Percentiles rank a stretch among this genome's conserved stretches.
These are phyloP conservation scores for Agrochola lychnidis DNA, from an alignment of 2,888 invertebrate species.

Conservation along the genomic window DNA sequence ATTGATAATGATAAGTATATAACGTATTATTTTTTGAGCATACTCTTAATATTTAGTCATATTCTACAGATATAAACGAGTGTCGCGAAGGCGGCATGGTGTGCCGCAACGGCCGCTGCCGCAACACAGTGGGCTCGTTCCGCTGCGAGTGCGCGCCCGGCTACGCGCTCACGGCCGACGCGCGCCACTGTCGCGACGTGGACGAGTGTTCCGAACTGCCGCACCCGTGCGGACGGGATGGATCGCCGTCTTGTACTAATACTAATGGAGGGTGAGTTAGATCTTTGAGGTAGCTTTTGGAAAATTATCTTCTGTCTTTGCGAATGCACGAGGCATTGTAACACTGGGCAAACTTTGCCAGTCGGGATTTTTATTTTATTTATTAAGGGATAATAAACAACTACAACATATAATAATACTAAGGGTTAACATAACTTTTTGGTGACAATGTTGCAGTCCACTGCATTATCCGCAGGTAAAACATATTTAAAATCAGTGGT, in stretches of 20 bases:
- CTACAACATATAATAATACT: too few relatives aligned
- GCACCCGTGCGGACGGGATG: conserved; percentile 83
- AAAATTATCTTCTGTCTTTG: not conserved
- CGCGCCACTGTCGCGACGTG: conserved; percentile 94
- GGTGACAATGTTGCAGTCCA: too few relatives aligned
- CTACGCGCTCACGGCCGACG: conserved; percentile 93
- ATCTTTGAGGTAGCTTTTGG: not conserved
- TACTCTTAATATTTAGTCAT: not conserved
- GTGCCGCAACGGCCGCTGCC: conserved; percentile 96
- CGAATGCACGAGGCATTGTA: not conserved
- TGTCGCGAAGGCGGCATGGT: conserved; percentile 95
- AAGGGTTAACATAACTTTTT: too few relatives aligned
- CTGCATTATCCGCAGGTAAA: too few relatives aligned
- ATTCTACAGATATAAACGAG: conserved; percentile 93
- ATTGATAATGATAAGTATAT: not conserved
- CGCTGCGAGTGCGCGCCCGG: conserved; percentile 95
- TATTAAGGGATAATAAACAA: too few relatives aligned
- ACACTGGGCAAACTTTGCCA: not conserved
- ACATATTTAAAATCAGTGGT: too few relatives aligned
- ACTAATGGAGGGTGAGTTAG: conserved; percentile 84
- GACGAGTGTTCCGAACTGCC: conserved; percentile 93
- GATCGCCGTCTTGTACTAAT: conserved; percentile 85
- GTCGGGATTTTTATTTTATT: too few relatives aligned
- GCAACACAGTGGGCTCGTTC: conserved; percentile 95
- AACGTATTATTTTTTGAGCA: not conserved